These are phyloP conservation scores for Macrotus californicus DNA, from an alignment of 2,113 vertebrate species.

Conservation along the genomic window DNA sequence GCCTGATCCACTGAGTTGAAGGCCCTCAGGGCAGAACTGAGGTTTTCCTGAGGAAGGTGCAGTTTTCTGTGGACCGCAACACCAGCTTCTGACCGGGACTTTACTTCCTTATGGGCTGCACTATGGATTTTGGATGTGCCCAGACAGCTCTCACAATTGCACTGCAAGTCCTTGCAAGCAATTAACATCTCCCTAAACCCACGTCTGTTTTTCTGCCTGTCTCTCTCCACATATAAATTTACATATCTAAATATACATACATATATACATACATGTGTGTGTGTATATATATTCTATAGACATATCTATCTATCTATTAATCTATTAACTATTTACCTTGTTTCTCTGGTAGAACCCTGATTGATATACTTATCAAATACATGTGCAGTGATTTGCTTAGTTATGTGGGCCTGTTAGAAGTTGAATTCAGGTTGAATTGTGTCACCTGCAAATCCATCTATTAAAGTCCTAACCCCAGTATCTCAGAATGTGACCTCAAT, in stretches of 20 bases:
- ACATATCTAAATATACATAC: not conserved
- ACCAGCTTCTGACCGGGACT: not conserved
- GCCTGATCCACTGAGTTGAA: not conserved
- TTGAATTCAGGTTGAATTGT: not conserved
- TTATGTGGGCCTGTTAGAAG: not conserved
- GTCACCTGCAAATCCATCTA: not conserved
- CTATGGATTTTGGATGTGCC: not conserved
- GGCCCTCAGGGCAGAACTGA: not conserved
- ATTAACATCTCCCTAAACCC: not conserved
- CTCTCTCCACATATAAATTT: not conserved
- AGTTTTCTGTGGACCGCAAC: not conserved
- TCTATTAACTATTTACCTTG: not conserved
- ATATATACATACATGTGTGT: rapidly evolving
- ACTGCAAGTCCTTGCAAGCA: not conserved
- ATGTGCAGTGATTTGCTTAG: not conserved
- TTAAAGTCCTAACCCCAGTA: not conserved
- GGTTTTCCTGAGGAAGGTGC: not conserved
- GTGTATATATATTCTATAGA: not conserved
- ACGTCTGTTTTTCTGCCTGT: not conserved
- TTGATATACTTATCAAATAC: not conserved
- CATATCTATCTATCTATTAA: not conserved
- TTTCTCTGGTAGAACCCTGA: not conserved
- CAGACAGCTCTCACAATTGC: not conserved
- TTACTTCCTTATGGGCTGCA: not conserved
- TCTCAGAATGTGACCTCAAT: not conserved